Conservation (phyloP, 2,888 invertebrate species). For the Ochropleura leucogaster region DNA sequence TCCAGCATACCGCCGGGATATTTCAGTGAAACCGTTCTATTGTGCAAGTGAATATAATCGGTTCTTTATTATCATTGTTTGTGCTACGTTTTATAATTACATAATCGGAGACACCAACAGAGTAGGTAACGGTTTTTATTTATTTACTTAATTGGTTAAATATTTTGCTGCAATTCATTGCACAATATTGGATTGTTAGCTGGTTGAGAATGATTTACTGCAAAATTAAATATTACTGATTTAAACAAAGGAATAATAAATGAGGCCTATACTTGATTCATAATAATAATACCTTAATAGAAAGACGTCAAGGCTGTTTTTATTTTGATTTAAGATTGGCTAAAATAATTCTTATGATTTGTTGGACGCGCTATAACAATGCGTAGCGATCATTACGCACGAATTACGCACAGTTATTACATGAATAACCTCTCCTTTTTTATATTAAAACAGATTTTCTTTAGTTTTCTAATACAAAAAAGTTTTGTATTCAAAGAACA, state of each 20-base stretch:
- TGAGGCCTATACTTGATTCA: not conserved
- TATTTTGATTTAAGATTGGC: not conserved
- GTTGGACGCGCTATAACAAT: slow-evolving; percentile 7
- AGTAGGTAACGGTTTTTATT: slow-evolving; percentile 66
- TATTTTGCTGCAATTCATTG: slow-evolving; percentile 25
- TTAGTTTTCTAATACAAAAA: not conserved
- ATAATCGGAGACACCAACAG: slow-evolving; percentile 65
- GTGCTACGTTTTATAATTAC: slow-evolving; percentile 70
- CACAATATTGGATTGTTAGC: slow-evolving; percentile 10
- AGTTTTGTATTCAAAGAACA: not conserved
- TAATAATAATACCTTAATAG: not conserved
- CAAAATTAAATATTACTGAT: not conserved
- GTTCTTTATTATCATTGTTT: slow-evolving; percentile 62
- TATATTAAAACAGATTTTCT: not conserved
- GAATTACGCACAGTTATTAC: slow-evolving; percentile 19
- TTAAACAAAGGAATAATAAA: not conserved
- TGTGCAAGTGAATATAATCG: slow-evolving; percentile 79
- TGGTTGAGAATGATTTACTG: not conserved
- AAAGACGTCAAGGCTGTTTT: no score
- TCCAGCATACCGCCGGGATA: slow-evolving; percentile 67
- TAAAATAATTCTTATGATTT: not conserved
- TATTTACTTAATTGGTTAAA: slow-evolving; percentile 44
- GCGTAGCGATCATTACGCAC: slow-evolving; percentile 22
- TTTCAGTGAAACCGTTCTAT: slow-evolving; percentile 74
- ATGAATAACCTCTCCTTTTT: not conserved